These are phyloP conservation scores for Eupsittula cactorum DNA, from an alignment of 2,113 vertebrate genomes.

Conservation along the genomic window DNA sequence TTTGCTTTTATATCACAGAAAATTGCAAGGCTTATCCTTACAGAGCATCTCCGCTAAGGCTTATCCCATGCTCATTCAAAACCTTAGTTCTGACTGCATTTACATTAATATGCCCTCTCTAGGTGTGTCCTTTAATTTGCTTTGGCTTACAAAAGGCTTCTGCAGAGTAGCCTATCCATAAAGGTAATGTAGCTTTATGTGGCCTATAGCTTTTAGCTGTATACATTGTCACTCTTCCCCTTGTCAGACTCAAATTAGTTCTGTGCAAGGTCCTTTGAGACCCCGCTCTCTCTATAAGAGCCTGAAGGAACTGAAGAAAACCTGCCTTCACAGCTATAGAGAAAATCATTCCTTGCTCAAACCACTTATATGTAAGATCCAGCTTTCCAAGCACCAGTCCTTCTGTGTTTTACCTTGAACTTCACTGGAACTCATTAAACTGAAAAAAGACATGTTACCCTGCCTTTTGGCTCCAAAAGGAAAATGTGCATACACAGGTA, in stretches of 20 bases:
- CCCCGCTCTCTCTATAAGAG: rapidly evolving
- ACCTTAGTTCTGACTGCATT: neutral
- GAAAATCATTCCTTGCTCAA: neutral
- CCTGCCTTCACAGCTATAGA: neutral
- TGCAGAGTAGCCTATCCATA: neutral
- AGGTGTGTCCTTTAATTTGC: neutral
- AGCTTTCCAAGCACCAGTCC: neutral
- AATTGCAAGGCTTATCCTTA: neutral
- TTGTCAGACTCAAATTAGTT: neutral
- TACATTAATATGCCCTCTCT: neutral
- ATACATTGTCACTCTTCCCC: neutral
- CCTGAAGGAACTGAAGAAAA: neutral
- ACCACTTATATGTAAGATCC: neutral
- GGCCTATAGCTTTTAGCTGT: neutral
- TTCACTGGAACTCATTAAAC: neutral
- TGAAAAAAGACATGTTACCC: neutral
- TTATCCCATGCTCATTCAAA: neutral
- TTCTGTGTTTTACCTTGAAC: constrained; percentile 6
- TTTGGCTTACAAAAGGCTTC: neutral
- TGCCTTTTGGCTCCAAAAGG: neutral
- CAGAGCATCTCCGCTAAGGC: neutral
- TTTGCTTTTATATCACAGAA: neutral
- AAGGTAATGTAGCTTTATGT: neutral
- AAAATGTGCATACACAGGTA: neutral
- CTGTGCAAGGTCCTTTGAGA: neutral